phyloP scores from a whole-genome alignment of 2,797 vertebrate species.

The Meda fulgida region DNA sequence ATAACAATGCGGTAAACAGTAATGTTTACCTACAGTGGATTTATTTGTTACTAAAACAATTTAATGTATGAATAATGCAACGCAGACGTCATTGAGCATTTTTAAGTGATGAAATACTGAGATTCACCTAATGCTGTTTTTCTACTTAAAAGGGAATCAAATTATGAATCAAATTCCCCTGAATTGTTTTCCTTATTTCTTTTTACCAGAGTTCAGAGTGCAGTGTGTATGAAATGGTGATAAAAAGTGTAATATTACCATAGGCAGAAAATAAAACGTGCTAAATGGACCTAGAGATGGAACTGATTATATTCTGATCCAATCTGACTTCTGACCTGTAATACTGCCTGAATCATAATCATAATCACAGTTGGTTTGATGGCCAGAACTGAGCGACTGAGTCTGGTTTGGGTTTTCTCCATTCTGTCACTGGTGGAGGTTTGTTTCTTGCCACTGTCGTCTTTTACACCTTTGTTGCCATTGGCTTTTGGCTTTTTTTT shows the following conservation, averaged over 20 bases:
- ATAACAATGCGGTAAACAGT: background rate
- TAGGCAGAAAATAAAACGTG: background rate
- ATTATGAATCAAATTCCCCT: too few species aligned
- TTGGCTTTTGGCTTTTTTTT: too few species aligned
- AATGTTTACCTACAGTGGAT: background rate
- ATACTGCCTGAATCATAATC: too few species aligned
- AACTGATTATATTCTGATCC: too few species aligned
- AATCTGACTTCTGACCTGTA: too few species aligned
- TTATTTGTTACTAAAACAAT: background rate
- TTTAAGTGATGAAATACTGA: background rate
- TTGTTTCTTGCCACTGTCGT: too few species aligned
- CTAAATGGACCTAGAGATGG: background rate
- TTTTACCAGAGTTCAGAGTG: background rate
- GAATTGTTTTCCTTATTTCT: background rate
- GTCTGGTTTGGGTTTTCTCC: too few species aligned
- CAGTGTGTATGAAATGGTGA: background rate
- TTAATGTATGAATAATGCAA: background rate
- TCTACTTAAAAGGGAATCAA: background rate
- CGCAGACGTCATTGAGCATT: background rate
- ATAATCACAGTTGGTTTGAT: too few species aligned
- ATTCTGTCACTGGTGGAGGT: too few species aligned
- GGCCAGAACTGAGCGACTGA: too few species aligned
- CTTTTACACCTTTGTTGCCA: too few species aligned
- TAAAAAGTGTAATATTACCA: background rate
- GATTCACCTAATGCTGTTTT: background rate